These are phyloP conservation scores for Matsumyia berberina DNA, from an alignment of 2,888 invertebrate species.

Conservation along the genomic window DNA sequence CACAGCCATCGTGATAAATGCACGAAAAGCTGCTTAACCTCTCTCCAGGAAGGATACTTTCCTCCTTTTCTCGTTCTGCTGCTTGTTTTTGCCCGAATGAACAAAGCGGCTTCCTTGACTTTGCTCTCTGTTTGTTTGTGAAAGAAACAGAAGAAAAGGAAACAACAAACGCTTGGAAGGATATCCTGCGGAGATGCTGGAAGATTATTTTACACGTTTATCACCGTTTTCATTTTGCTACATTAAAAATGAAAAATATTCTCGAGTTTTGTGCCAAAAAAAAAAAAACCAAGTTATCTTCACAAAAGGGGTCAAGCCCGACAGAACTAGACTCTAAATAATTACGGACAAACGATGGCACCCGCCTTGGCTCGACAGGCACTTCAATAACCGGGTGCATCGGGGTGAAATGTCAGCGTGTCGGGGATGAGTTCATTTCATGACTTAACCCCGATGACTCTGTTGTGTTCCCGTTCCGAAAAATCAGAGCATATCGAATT, in stretches of 20 bases:
- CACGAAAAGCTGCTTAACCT: slow-evolving; percentile 73
- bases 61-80: slow-evolving; percentile 7
- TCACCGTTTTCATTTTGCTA: slow-evolving; percentile 68
- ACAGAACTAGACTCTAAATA: slow-evolving; percentile 48
- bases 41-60: slow-evolving; percentile 44
- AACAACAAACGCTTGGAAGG: slow-evolving; percentile 52
- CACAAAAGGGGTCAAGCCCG: slow-evolving; percentile 65
- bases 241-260: slow-evolving; percentile 76
- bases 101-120: slow-evolving; percentile 56
- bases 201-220: slow-evolving; percentile 76
- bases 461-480: slow-evolving; percentile 27
- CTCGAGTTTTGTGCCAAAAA: slow-evolving; percentile 34
- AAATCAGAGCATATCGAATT: slow-evolving; percentile 75
- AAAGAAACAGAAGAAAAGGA: slow-evolving; percentile 23
- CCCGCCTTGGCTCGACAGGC: slow-evolving; percentile 58
- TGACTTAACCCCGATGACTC: slow-evolving; percentile 66
- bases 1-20: slow-evolving; percentile 59
- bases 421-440: slow-evolving; percentile 72
- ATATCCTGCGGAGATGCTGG: slow-evolving; percentile 73
- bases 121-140: slow-evolving; percentile 10
- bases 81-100: slow-evolving; percentile 55
- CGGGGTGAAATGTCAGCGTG: slow-evolving; percentile 68
- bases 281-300: slow-evolving; percentile 43
- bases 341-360: slow-evolving; percentile 71
- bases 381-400: slow-evolving; percentile 53